phyloP scores from a whole-genome alignment of 2,113 vertebrate genomes.

The Aepyceros melampus region DNA sequence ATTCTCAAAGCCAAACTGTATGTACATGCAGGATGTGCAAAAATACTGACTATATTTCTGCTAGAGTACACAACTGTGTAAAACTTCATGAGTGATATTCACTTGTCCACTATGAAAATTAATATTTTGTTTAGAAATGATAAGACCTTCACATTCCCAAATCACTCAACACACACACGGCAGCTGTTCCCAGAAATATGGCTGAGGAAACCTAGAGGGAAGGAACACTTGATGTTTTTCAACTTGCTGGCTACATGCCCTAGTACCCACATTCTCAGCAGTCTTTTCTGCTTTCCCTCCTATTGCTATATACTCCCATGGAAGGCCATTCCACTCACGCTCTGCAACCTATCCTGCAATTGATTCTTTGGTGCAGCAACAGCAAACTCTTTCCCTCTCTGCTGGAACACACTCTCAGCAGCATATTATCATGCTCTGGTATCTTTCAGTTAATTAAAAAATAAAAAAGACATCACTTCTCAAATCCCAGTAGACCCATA shows the following conservation, averaged over 20 bases:
- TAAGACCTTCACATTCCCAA: background rate
- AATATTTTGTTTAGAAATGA: background rate
- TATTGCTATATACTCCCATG: background rate
- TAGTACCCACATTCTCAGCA: background rate
- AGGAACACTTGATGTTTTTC: background rate
- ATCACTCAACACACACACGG: background rate
- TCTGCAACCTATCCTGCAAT: background rate
- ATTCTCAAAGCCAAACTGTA: constrained; percentile 18
- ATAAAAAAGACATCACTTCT: background rate
- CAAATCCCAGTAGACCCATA: background rate
- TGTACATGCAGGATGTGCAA: background rate
- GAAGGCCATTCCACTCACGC: background rate
- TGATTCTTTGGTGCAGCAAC: background rate
- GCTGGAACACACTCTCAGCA: background rate
- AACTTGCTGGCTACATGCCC: background rate
- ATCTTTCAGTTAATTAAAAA: background rate
- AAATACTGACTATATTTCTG: background rate
- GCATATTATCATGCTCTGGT: background rate
- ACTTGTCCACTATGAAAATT: background rate
- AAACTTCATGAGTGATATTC: background rate
- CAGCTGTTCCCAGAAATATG: background rate
- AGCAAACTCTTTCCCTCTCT: background rate
- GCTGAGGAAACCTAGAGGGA: background rate
- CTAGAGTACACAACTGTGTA: background rate
- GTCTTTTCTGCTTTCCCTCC: background rate